phyloP scores from a whole-genome alignment of 2,113 vertebrate species.

The Pitta sordida region DNA sequence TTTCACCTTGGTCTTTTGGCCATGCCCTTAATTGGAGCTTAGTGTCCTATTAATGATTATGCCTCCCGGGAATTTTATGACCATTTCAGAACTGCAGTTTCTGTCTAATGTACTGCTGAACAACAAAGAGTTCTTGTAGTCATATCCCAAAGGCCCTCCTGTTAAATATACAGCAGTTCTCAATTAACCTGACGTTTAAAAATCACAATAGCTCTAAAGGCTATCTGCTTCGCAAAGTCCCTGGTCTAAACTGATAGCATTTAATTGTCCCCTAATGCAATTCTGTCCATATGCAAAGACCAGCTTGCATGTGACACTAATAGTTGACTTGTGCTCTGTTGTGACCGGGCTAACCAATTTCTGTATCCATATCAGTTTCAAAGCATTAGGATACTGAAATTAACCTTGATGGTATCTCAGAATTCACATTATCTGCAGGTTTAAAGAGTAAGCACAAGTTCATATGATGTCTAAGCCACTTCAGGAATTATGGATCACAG shows the following conservation, averaged over 20 bases:
- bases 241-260: slow-evolving; percentile 17
- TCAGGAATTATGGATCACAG: not conserved
- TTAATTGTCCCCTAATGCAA: slow-evolving; percentile 37
- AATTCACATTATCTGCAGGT: not conserved
- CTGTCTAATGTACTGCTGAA: slow-evolving; percentile 74
- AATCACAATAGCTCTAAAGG: slow-evolving; percentile 35
- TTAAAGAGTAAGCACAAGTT: not conserved
- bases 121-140: slow-evolving; percentile 57
- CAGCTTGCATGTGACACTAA: slow-evolving; percentile 34
- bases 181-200: slow-evolving; percentile 73
- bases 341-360: slow-evolving; percentile 30
- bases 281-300: slow-evolving; percentile 60
- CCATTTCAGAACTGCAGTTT: slow-evolving; percentile 75
- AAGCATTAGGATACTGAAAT: not conserved
- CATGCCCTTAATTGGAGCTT: slow-evolving; percentile 84
- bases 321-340: slow-evolving; percentile 15
- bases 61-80: slow-evolving; percentile 71
- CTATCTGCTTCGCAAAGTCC: slow-evolving; percentile 50
- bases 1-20: slow-evolving; percentile 79
- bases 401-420: slow-evolving; percentile 11
- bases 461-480: not conserved
- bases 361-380: slow-evolving; percentile 17
- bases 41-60: slow-evolving; percentile 83
- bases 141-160: slow-evolving; percentile 57
- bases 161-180: slow-evolving; percentile 63